Base-by-base conservation (phyloP, 2,888 invertebrate genomes). In the Thymelicus acteon region DNA sequence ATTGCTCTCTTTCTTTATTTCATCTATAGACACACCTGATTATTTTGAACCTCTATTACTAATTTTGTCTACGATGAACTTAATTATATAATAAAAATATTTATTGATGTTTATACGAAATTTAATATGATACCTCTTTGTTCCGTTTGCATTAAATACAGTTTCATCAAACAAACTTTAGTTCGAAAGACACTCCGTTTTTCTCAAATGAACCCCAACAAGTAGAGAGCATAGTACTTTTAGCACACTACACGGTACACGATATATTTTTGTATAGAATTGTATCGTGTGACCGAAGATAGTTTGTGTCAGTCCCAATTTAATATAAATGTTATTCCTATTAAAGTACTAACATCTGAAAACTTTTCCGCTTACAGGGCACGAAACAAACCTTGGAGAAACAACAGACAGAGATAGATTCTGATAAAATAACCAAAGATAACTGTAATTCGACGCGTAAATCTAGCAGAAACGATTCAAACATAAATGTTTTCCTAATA, bases 401-500 rank as follows among this genome's bases (percentile, higher is more conserved):
- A 63, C 72, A 61, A 54, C 10, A 49, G 24, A 60, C 76, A 68
- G 74, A 71, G 19, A 74, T 73, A 39, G 66, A 49, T 57, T 60
- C 72, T 44, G 70, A 76, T 65, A 71, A 48, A 75, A 67, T 63
- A 71, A 72, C 60, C 73, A 76, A 69, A 79, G 75, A 69, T 71
- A 73, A 74, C 71, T 64, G 52, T 57, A 73, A 73, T 0, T 47
- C 37, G 6, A 64, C 61, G 62, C 7, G 19, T 44, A 67, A 65
- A 60, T 68, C 71, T 71, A 76, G 67, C 72, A 79, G 73, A 75
- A 80, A 79, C 67, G 82, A 80, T 71, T 72, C 75, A 54, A 83
- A 82, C 65, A 80, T 77, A 66, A 86, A 86, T 72, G 77, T 88
- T 75, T 88, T 87, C 76, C 79, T 92, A 40, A 65, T 91, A 65